Evolutionary conservation across 1,140 invertebrate genomes (phyloP).

Genomic region (Stenopsyche tienmushanensis): DNA sequence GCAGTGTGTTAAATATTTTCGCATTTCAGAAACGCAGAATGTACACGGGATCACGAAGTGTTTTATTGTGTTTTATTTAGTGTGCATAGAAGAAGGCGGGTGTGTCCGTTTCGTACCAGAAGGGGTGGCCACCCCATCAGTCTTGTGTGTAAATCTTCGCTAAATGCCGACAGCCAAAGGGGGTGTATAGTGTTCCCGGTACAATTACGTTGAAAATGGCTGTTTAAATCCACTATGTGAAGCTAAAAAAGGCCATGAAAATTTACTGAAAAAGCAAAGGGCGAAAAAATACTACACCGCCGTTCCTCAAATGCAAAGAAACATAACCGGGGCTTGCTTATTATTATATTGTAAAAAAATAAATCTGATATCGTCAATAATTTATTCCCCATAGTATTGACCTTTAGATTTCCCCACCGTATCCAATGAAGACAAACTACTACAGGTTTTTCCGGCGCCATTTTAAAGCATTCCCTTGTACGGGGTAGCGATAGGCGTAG

Average conservation of each 20-base stretch:
- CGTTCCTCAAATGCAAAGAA: too few relatives aligned
- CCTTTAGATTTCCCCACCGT: slow-evolving; percentile 22
- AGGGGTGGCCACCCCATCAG: slow-evolving; percentile 10
- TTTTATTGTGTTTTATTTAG: slow-evolving; percentile 38
- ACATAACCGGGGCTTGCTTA: too few relatives aligned
- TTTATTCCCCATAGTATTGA: too few relatives aligned
- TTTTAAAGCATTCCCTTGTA: slow-evolving; percentile 39
- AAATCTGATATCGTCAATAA: too few relatives aligned
- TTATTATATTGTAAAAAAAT: too few relatives aligned
- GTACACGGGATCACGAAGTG: slow-evolving; percentile 27
- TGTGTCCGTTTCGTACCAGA: background rate
- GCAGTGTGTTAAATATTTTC: background rate
- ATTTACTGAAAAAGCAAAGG: background rate
- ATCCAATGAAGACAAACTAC: slow-evolving; percentile 39
- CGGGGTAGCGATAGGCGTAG: background rate
- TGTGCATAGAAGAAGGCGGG: slow-evolving; percentile 1
- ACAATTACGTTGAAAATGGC: background rate
- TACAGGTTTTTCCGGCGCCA: slow-evolving; percentile 2
- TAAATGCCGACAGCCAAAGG: slow-evolving; percentile 28
- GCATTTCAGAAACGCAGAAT: slow-evolving; percentile 3
- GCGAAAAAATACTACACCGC: too few relatives aligned
- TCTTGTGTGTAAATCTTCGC: slow-evolving; percentile 38
- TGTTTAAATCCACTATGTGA: background rate
- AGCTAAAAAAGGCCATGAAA: too few relatives aligned
- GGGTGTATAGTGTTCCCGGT: background rate